Percentiles rank a stretch among this genome's conserved stretches.
Evolutionary conservation across 2,113 vertebrate genomes (phyloP).

Genomic region (Nestor notabilis): DNA sequence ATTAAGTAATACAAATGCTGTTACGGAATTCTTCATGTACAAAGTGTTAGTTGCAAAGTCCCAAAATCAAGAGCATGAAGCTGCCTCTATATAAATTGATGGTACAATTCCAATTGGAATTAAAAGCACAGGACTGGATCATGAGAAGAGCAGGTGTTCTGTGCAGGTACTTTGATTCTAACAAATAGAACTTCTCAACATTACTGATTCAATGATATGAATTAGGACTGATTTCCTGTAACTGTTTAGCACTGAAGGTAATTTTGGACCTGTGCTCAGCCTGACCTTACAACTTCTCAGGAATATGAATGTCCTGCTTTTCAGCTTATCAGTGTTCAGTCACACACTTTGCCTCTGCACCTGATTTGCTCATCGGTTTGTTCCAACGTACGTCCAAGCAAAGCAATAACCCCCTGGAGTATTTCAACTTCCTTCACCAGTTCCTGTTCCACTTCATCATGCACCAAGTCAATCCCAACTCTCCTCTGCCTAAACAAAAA

Average conservation of each 20-base stretch:
- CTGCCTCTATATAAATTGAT: neutral
- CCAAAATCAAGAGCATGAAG: neutral
- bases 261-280: neutral
- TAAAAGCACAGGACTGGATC: neutral
- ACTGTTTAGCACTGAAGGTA: neutral
- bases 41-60: neutral
- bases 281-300: neutral
- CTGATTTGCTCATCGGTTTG: conserved; percentile 89
- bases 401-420: conserved; percentile 69
- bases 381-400: conserved; percentile 81
- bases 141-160: neutral
- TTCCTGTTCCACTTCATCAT: conserved; percentile 83
- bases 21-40: neutral
- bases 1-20: neutral
- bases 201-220: neutral
- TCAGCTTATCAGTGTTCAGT: neutral
- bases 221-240: neutral
- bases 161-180: neutral
- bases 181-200: neutral
- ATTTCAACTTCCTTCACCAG: conserved; percentile 85
- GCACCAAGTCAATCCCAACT: conserved; percentile 78
- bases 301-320: neutral
- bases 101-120: neutral
- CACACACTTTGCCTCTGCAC: conserved; percentile 50
- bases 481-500: conserved; percentile 78